Base-by-base conservation (phyloP, 2,797 vertebrate genomes). In the Aeoliscus strigatus region DNA sequence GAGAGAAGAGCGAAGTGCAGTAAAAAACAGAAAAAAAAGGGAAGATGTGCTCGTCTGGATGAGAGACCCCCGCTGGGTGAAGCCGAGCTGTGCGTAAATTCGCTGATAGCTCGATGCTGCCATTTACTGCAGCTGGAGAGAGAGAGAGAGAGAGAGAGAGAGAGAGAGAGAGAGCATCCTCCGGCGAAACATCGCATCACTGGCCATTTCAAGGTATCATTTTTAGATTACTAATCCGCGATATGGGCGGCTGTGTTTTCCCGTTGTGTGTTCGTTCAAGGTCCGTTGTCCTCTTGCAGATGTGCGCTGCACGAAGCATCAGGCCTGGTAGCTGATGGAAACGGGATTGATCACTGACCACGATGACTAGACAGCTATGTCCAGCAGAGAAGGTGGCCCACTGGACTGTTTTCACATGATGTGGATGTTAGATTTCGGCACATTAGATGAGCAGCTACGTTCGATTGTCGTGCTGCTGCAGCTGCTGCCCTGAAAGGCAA, bases 11-110 rank as follows among this genome's bases (percentile, higher is more conserved):
- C n/a, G n/a, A n/a, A n/a, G n/a, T n/a, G 64, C 68, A 66, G 47
- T 34, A 49, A 56, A 58, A 53, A 64, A 61, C 66, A 59, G 59
- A 52, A n/a, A 33, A 25, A 38, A n/a, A 33, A 25, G 38, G 57
- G 23, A 18, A 33, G 68, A 73, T 35, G 27, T 1, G 72, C 53
- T 50, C 39, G 75, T 63, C 50, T 66, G 78, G 80, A 79, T 81
- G 82, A 79, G 66, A 80, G 66, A 75, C 77, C 77, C 70, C 75
- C 76, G 73, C 78, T 68, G 79, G 78, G 79, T 42, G 83, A 73
- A 77, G 80, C 77, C 79, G 62, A 46, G 68, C 72, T 68, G 79
- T 72, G 73, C 68, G n/a, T n/a, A n/a, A n/a, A n/a, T n/a, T n/a
- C n/a, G 59, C 75, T 66, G 75, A 73, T 63, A 52, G 58, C 64